Base-by-base conservation (phyloP, 2,113 vertebrate genomes). In the Pedetes capensis region DNA sequence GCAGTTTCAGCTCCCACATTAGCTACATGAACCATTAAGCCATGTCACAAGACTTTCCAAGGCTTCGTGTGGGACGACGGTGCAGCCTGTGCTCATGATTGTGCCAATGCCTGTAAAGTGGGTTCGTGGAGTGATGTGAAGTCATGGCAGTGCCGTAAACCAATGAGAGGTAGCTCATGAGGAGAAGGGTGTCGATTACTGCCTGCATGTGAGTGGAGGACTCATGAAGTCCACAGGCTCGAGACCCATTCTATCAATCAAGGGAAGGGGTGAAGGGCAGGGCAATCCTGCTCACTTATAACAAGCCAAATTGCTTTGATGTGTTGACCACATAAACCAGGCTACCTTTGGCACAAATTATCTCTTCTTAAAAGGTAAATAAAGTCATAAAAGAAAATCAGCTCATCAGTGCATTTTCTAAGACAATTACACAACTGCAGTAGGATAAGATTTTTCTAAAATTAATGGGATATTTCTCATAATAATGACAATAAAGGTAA, bases 191-290 rank as follows among this genome's bases (percentile, higher is more conserved):
- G n/a, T 59, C 72, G 51, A 4, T 6, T 5, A 5, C 1, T 2
- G 20, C 3, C 3, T 25, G 8, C 16, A 14, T 39, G 6, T 13
- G 5, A 1, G n/a, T 9, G 32, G 47, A 29, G 12, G 17, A 34
- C 29, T 22, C 37, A 22, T 0, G 16, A 63, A 22, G 23, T 20
- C 63, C 29, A 11, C 51, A 20, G 49, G 55, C 74, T 76, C 59
- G 2, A 11, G 23, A 39, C 14, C 32, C 20, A 27, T n/a, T 59
- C 10, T 4, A 4, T 55, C n/a, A 17, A n/a, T 10, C 10, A 3
- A 18, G 44, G 34, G 2, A 3, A 2, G 4, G 25, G 23, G 23
- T 42, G 20, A 34, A 14, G 57, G 34, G 49, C 1, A 2, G 29
- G 34, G 8, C 9, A 14, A 6, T 8, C 11, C 13, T 18, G 5